A percentile compares a stretch with the other conserved stretches of the same genome.
These are phyloP conservation scores for Unio pictorum DNA, from an alignment of 2,888 invertebrate species.

Conservation along the genomic window DNA sequence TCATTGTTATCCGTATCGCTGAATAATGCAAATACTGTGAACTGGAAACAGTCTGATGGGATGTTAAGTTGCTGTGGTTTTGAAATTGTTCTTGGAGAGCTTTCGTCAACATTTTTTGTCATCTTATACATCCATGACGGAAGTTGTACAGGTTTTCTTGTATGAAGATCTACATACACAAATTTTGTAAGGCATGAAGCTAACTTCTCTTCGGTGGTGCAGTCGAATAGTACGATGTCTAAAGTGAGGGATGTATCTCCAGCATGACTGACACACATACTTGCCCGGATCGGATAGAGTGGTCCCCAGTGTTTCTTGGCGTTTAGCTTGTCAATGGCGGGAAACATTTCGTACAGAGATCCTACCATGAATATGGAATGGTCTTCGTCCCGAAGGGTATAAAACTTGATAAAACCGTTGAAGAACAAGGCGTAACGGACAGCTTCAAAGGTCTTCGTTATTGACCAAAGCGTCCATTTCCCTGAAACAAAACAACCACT, in stretches of 20 bases:
- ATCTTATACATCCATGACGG: conserved; percentile 25
- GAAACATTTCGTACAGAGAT: conserved; percentile 11
- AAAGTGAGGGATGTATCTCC: conserved; percentile 30
- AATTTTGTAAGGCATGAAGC: conserved; percentile 22
- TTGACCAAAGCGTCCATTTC: conserved; percentile 31
- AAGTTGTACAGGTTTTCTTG: conserved; percentile 23
- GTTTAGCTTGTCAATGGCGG: conserved; percentile 6
- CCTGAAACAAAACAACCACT: conserved; percentile 19
- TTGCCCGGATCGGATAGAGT: conserved; percentile 20
- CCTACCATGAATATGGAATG: conserved; percentile 38
- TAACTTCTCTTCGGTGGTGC: conserved; percentile 12
- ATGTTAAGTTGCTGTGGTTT: conserved; percentile 13
- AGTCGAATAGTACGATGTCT: conserved; percentile 12
- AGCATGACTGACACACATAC: conserved; percentile 16
- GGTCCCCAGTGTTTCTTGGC: conserved; percentile 24
- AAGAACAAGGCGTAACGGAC: conserved; percentile 23
- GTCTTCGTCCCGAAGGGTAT: conserved; percentile 20
- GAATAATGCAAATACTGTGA: conserved; percentile 10
- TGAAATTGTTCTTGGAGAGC: too few relatives aligned
- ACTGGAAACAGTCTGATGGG: conserved; percentile 19
- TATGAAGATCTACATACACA: conserved; percentile 29
- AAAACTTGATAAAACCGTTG: conserved; percentile 23
- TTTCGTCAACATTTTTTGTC: background rate
- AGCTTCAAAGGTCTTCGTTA: conserved; percentile 29
- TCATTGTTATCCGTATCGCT: conserved; percentile 34